These are phyloP conservation scores for Champsocephalus esox DNA, from an alignment of 2,797 vertebrate species.

Conservation along the genomic window DNA sequence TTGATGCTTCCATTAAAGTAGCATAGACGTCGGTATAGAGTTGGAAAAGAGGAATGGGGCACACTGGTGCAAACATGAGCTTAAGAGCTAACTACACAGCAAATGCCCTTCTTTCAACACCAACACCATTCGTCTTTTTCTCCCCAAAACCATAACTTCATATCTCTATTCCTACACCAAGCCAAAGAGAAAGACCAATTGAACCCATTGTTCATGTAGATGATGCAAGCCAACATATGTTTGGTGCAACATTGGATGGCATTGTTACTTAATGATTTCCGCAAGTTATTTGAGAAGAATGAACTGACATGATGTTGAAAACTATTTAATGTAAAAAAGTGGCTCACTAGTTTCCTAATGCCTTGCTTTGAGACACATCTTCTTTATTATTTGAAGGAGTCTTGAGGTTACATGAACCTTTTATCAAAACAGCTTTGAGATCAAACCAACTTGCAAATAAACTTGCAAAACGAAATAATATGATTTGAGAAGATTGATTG, in stretches of 20 bases:
- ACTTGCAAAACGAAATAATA: not conserved
- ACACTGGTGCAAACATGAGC: conserved; percentile 51
- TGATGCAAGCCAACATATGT: not conserved
- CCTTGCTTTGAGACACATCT: conserved; percentile 8
- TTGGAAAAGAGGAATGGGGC: conserved; percentile 55
- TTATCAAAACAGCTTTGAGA: not conserved
- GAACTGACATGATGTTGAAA: conserved; percentile 6
- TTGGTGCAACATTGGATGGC: conserved; percentile 14
- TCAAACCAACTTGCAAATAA: not conserved
- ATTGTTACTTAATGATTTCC: conserved; percentile 17
- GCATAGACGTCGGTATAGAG: conserved; percentile 70
- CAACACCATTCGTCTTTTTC: conserved; percentile 29
- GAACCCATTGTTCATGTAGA: conserved; percentile 14
- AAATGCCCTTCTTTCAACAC: conserved; percentile 47
- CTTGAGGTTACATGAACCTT: conserved; percentile 3
- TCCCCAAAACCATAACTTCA: conserved; percentile 30
- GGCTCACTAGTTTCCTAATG: conserved; percentile 12
- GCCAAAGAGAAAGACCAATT: conserved; percentile 29
- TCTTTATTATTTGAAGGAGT: conserved; percentile 3
- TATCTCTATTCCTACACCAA: not conserved
- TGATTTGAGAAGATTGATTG: not conserved
- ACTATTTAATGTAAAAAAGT: conserved; percentile 11
- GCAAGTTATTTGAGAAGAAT: not conserved
- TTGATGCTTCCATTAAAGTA: conserved; percentile 89
- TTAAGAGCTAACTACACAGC: conserved; percentile 49